Base-by-base conservation (phyloP, 2,888 invertebrate species). In the Mellilla xanthometata region DNA sequence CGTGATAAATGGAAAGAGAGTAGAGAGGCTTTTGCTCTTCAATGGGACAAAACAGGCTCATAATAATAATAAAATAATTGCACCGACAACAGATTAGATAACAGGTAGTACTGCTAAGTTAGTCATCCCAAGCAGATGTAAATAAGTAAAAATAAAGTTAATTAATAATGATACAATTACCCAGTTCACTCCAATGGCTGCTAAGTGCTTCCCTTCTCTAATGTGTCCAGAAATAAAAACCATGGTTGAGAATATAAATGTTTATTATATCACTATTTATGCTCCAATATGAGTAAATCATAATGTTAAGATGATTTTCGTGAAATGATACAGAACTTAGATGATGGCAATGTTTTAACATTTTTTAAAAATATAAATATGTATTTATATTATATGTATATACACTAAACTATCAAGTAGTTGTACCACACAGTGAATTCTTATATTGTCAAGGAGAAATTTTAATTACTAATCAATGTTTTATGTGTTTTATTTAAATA, bases 201-300 rank as follows among this genome's bases (percentile, higher is more conserved):
- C 57, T 53, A 52, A 29, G 45, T 38, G 31, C 51, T 50, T 34
- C 45, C 45, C 12, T 43, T 34, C 31, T 27, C 36, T 26, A 24
- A 7, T 24, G 38, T 29, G 15, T 43, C 60, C 57, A 67, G 72
- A 82, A 84, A 82, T 76, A 77, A 85, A 86, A 85, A 85, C 76
- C 76, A 82, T 73, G 62, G 69, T 76, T 80, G 73, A 77, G 78
- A 79, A 80, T 77, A 87, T 79, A 82, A 71, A 78, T 76, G 69
- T 87, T 87, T 86, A 87, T 87, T 87, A n/a, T n/a, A n/a, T 76
- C 52, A 68, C 67, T 70, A 67, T 68, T 72, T 72, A 76, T 76
- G 73, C 76, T 74, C 71, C 68, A 69, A 76, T 71, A 76, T 71
- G 62, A 71, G 68, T 64, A 72, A 62, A 73, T 66, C 62, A 67